A percentile compares a stretch with the other conserved stretches of the same genome.
These are phyloP conservation scores for Penelope pileata DNA, from an alignment of 2,113 vertebrate species.

Conservation along the genomic window DNA sequence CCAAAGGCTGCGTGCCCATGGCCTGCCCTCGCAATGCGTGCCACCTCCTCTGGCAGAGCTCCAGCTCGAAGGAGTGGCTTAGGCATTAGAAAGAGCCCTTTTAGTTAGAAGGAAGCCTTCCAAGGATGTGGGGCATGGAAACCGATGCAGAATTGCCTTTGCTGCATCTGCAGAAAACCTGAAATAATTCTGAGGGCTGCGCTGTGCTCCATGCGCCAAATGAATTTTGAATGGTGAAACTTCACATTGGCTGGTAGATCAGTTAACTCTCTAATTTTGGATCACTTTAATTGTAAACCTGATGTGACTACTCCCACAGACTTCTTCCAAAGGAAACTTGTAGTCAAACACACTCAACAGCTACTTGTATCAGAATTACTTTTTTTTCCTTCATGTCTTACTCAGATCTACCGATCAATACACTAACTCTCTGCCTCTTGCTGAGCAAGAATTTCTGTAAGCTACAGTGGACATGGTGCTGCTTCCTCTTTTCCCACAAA, in stretches of 20 bases:
- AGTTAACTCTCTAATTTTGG: background rate
- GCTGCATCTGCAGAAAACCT: background rate
- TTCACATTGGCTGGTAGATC: background rate
- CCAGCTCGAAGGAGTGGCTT: background rate
- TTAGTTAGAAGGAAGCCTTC: constrained; percentile 28
- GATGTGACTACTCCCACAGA: background rate
- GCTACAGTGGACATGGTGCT: accelerated
- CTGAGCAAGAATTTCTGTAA: background rate
- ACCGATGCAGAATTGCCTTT: background rate
- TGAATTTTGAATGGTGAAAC: background rate
- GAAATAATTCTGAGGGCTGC: background rate
- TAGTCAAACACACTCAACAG: background rate
- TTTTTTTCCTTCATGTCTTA: background rate
- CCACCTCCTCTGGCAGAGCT: constrained; percentile 44
- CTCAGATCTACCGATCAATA: background rate
- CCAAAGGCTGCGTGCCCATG: background rate
- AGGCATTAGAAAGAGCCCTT: background rate
- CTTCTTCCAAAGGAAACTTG: background rate
- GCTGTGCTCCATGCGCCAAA: accelerated
- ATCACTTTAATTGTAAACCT: background rate
- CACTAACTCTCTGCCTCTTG: background rate
- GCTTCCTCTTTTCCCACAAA: background rate
- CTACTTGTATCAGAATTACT: background rate
- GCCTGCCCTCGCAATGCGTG: background rate
- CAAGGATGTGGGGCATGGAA: background rate